phyloP scores from a whole-genome alignment of 1,140 invertebrate species.

The Periplaneta americana region DNA sequence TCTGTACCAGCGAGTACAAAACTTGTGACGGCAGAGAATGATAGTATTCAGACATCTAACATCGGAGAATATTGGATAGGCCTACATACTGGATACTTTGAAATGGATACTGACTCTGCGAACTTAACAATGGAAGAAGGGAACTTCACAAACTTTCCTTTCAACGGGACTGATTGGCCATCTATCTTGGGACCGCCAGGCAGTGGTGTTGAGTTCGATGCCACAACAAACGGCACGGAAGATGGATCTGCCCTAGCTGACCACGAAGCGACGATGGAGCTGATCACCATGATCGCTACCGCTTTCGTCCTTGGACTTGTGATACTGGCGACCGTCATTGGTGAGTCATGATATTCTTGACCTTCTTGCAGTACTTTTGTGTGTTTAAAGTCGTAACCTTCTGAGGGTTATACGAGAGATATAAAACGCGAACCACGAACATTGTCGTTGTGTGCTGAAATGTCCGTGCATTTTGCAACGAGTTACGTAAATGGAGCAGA shows the following conservation, averaged over 20 bases:
- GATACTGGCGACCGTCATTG: conserved; percentile 28
- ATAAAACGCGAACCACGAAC: too few relatives aligned
- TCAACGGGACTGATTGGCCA: neutral
- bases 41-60: too few relatives aligned
- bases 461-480: too few relatives aligned
- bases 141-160: neutral
- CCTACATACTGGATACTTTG: too few relatives aligned
- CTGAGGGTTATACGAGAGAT: too few relatives aligned
- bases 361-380: too few relatives aligned
- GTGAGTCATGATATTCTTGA: too few relatives aligned
- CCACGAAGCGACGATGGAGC: neutral
- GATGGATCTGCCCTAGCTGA: neutral
- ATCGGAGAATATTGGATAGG: neutral
- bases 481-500: too few relatives aligned
- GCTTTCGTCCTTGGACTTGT: conserved; percentile 27
- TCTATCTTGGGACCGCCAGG: neutral
- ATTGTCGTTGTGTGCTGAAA: too few relatives aligned
- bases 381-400: too few relatives aligned
- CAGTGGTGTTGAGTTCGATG: neutral
- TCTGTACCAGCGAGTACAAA: neutral
- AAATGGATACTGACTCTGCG: neutral
- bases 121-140: neutral
- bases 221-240: neutral
- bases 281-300: conserved; percentile 22
- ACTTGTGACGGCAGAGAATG: neutral